These are phyloP conservation scores for Acrocephalus scirpaceus DNA, from an alignment of 2,797 vertebrate genomes.

Conservation along the genomic window DNA sequence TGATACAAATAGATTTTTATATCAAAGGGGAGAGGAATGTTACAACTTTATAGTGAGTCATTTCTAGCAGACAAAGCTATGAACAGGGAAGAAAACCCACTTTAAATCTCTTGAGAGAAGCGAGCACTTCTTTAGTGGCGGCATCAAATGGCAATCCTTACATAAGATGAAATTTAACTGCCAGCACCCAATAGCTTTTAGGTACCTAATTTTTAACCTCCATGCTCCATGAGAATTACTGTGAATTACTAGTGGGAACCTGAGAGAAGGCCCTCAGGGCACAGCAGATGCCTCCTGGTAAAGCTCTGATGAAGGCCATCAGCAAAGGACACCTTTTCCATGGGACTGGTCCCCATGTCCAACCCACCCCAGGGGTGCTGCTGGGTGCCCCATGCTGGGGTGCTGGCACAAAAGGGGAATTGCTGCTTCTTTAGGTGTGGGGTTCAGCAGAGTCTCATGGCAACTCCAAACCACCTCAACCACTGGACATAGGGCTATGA, in stretches of 20 bases:
- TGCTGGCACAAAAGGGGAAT: neutral
- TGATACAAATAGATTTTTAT: neutral
- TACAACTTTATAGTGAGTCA: neutral
- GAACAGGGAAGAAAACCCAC: neutral
- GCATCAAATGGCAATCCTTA: neutral
- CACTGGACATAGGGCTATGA: fast-evolving
- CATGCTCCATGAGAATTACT: too few relatives aligned
- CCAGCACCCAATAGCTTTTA: neutral
- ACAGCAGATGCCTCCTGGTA: neutral
- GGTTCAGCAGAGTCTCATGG: neutral
- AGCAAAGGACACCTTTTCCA: neutral
- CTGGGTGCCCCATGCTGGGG: neutral
- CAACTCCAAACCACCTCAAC: neutral
- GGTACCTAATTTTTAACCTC: neutral
- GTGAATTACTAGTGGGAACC: neutral
- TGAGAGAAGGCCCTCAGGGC: neutral
- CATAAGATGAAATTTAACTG: neutral
- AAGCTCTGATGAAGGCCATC: neutral
- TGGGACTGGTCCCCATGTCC: neutral
- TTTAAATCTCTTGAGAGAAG: neutral
- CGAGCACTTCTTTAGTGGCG: neutral
- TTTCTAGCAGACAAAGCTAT: neutral
- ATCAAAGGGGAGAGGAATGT: neutral
- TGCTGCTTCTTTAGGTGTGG: neutral
- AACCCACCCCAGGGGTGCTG: neutral